A percentile compares a stretch with the other conserved stretches of the same genome.
phyloP scores from a whole-genome alignment of 2,888 invertebrate species.

The Amiota mariae region DNA sequence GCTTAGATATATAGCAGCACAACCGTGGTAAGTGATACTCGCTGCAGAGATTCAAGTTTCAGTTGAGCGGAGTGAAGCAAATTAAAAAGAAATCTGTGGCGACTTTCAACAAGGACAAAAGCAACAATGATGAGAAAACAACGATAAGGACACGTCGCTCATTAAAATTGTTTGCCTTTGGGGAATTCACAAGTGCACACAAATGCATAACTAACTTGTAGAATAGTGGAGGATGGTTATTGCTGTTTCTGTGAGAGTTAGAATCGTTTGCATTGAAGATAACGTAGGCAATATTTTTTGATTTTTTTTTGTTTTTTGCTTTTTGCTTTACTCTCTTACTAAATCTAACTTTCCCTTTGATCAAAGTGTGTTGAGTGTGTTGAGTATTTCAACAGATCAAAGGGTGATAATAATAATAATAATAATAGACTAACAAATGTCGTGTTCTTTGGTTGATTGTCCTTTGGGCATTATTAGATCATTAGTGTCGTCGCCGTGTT shows the following conservation, averaged over 20 bases:
- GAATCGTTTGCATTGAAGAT: neutral
- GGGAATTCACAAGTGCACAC: neutral
- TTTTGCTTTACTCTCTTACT: neutral
- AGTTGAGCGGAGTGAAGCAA: conserved; percentile 16
- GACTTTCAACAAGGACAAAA: neutral
- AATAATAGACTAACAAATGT: conserved; percentile 54
- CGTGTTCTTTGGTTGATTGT: conserved; percentile 36
- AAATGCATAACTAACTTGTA: neutral
- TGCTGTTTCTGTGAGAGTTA: neutral
- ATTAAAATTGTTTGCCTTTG: conserved; percentile 22
- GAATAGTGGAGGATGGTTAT: neutral
- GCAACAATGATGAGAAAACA: neutral
- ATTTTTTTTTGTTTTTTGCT: too few species aligned
- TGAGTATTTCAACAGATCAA: neutral
- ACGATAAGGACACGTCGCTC: neutral
- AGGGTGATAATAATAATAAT: conserved; percentile 53
- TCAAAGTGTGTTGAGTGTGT: neutral
- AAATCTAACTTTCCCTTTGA: neutral
- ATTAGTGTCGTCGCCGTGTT: conserved; percentile 5
- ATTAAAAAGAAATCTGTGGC: conserved; percentile 18
- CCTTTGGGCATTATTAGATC: conserved; percentile 19
- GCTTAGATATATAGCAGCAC: neutral
- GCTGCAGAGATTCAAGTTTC: neutral
- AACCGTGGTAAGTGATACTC: conserved; percentile 5
- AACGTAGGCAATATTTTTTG: too few species aligned